Conservation (phyloP, 2,113 vertebrate genomes). For the Gasterosteus nipponicus region DNA sequence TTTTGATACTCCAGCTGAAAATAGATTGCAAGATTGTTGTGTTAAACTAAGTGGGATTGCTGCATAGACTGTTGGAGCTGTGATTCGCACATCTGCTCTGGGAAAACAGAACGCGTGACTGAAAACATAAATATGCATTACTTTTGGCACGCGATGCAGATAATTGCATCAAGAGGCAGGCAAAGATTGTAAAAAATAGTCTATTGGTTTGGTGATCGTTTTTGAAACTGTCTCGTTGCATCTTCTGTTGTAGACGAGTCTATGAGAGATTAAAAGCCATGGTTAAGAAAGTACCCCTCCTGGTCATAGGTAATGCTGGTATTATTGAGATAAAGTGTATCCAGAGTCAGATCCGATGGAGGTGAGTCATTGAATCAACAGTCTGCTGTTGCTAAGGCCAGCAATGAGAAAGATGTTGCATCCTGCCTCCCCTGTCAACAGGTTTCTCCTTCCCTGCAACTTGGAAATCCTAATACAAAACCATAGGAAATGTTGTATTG, state of each 20-base stretch:
- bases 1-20: slow-evolving; percentile 57
- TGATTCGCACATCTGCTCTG: slow-evolving; percentile 64
- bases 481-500: neutral
- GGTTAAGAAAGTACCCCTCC: neutral
- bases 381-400: slow-evolving; percentile 74
- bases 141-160: slow-evolving; percentile 1
- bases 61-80: slow-evolving; percentile 40
- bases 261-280: neutral
- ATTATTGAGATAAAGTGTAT: slow-evolving; percentile 49
- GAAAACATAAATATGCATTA: slow-evolving; percentile 43
- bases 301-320: slow-evolving; percentile 3
- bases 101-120: slow-evolving; percentile 46
- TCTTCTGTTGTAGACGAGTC: neutral
- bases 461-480: neutral
- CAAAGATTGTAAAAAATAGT: neutral
- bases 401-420: slow-evolving; percentile 54
- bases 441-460: slow-evolving; percentile 19
- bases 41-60: slow-evolving; percentile 56
- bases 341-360: slow-evolving; percentile 41
- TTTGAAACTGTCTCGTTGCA: slow-evolving; percentile 1
- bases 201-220: slow-evolving; percentile 16
- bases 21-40: slow-evolving; percentile 54
- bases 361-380: slow-evolving; percentile 76
- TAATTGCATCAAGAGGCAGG: neutral
- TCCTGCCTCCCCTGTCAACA: slow-evolving; percentile 41